Base-by-base conservation (phyloP, 2,113 vertebrate species). In the Gasterosteus aculeatus region DNA sequence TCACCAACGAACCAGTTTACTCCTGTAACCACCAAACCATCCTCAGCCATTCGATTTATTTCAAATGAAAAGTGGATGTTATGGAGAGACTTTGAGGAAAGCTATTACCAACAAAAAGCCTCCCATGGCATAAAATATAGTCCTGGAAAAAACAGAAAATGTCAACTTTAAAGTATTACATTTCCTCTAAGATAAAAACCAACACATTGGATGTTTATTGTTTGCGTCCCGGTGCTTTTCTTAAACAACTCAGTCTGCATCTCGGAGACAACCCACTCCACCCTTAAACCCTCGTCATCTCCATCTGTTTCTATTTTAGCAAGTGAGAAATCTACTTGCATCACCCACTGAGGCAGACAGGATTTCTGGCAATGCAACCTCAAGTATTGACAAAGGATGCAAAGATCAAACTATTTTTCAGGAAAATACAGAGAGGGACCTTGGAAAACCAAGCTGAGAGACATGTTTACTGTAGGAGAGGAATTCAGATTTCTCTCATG, bases 271-370 rank as follows among this genome's bases (percentile, higher is more conserved):
- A 51, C 69, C 70, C 65, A 61, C 51, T 64, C 31, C 31, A 53
- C 72, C 46, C 22, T 4, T 10, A 46, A 14, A 44, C 33, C 61
- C 61, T 49, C n/a, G 16, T 26, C 39, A 31, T 14, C 39, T 58
- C 54, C n/a, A 31, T 29, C 60, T 75, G 56, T 38, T 71, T 11
- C 58, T 60, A 46, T 77, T 72, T 73, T 31, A 64, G 59, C 57
- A 26, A 65, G 22, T 31, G 59, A 19, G 35, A 29, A 31, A 65
- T 58, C 18, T 64, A 22, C 56, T 78, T 70, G 39, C 14, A 70
- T 29, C 61, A 51, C 54, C 44, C 38, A 14, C 59, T 58, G 59
- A 70, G 42, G 62, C 0, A 1, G 65, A 69, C 65, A 63, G 12
- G 8, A 22, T 61, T 75, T 53, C 12, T 62, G 33, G 67, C 16